A percentile compares a stretch with the other conserved stretches of the same genome.
These are phyloP conservation scores for Chorisops tibialis DNA, from an alignment of 2,888 invertebrate genomes.

Conservation along the genomic window DNA sequence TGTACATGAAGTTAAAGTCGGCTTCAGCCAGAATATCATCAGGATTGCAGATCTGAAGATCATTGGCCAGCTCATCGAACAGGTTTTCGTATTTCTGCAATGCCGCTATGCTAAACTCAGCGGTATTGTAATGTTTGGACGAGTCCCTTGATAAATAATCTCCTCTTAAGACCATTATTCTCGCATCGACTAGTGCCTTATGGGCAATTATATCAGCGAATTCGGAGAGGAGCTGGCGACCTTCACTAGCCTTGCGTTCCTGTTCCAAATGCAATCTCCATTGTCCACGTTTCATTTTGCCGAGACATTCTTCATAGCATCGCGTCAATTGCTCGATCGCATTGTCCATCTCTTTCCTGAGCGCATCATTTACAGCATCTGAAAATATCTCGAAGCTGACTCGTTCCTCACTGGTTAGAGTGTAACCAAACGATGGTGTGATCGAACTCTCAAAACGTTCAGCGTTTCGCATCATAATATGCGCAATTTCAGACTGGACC, in stretches of 20 bases:
- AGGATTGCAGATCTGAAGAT: slow-evolving; percentile 43
- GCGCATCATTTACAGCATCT: slow-evolving; percentile 67
- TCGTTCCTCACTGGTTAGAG: slow-evolving; percentile 65
- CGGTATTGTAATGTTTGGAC: background rate
- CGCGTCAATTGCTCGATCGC: slow-evolving; percentile 66
- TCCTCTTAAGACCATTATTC: slow-evolving; percentile 66
- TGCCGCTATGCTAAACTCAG: slow-evolving; percentile 39
- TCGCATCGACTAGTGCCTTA: slow-evolving; percentile 72
- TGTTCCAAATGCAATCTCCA: slow-evolving; percentile 54
- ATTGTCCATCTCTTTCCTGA: slow-evolving; percentile 69
- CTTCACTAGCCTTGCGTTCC: slow-evolving; percentile 53
- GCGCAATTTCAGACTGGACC: slow-evolving; percentile 73
- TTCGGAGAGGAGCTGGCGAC: slow-evolving; percentile 58
- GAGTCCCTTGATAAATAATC: slow-evolving; percentile 45
- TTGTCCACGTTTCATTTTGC: slow-evolving; percentile 55
- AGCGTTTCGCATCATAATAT: slow-evolving; percentile 68
- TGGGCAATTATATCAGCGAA: slow-evolving; percentile 71
- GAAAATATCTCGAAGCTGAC: slow-evolving; percentile 72
- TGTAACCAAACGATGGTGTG: slow-evolving; percentile 58
- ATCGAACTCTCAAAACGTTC: slow-evolving; percentile 64
- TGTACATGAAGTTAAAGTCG: slow-evolving; percentile 47
- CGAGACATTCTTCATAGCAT: slow-evolving; percentile 63
- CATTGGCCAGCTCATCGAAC: slow-evolving; percentile 44
- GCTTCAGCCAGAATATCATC: slow-evolving; percentile 46
- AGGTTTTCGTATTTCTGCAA: slow-evolving; percentile 46